phyloP scores from a whole-genome alignment of 2,888 invertebrate genomes.

The Brachynemurus nebulosus region DNA sequence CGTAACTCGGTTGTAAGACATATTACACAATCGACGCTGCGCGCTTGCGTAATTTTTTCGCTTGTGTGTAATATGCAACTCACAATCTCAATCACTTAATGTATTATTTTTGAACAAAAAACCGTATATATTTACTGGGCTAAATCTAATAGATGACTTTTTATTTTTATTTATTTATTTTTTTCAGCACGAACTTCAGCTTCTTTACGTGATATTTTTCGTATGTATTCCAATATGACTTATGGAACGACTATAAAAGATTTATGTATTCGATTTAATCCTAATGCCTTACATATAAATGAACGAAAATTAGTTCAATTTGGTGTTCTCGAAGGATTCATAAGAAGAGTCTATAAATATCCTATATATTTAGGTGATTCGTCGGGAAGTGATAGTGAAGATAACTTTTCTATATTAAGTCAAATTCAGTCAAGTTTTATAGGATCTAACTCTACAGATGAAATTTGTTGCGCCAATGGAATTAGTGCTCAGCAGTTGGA shows the following conservation, averaged over 20 bases:
- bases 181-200: constrained; percentile 36
- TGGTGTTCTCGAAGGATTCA: constrained; percentile 72
- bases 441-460: constrained; percentile 70
- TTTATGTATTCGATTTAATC: constrained; percentile 53
- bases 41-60: too few species aligned
- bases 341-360: constrained; percentile 62
- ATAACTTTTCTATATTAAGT: constrained; percentile 8
- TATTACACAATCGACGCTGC: too few species aligned
- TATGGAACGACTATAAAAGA: constrained; percentile 56
- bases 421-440: constrained; percentile 54
- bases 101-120: too few species aligned
- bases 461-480: constrained; percentile 77
- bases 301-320: constrained; percentile 75
- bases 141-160: too few species aligned
- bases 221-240: constrained; percentile 52
- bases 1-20: too few species aligned
- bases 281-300: constrained; percentile 59
- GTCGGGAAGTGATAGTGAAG: constrained; percentile 25
- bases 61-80: too few species aligned
- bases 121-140: too few species aligned
- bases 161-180: too few species aligned
- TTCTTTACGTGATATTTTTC: constrained; percentile 40
- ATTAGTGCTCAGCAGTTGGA: constrained; percentile 62
- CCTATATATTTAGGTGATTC: constrained; percentile 27
- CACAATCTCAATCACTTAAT: too few species aligned